phyloP scores from a whole-genome alignment of 2,113 vertebrate species.

The Lycaon pictus region DNA sequence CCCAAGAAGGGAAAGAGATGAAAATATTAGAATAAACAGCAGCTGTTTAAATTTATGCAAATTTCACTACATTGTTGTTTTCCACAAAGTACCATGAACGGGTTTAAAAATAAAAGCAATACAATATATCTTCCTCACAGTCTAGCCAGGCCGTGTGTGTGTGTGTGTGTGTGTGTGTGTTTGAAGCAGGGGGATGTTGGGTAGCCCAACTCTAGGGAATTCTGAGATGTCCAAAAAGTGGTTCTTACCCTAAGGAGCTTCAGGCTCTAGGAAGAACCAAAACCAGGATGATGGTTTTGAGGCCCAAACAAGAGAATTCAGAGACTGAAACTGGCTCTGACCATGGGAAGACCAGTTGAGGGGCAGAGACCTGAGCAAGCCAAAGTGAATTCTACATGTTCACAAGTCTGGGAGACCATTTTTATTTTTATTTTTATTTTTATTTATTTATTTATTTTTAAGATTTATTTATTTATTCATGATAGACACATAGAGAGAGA shows the following conservation, averaged over 20 bases:
- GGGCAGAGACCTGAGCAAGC: background rate
- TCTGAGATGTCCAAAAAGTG: background rate
- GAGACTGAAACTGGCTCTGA: slow-evolving; percentile 7
- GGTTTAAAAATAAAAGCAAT: background rate
- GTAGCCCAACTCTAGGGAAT: background rate
- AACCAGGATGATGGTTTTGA: background rate
- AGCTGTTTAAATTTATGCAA: background rate
- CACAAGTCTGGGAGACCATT: slow-evolving; percentile 41
- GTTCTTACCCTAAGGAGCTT: background rate
- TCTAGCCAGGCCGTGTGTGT: background rate
- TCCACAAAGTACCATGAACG: background rate
- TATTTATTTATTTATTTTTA: too few relatives aligned
- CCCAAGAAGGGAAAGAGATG: background rate
- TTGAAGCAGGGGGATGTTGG: background rate
- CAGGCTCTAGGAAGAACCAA: background rate
- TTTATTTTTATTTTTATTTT: background rate
- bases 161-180: background rate
- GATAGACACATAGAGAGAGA: too few relatives aligned
- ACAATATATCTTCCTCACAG: background rate
- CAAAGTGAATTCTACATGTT: background rate
- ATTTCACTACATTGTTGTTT: background rate
- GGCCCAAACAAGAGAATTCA: background rate
- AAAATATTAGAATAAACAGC: slow-evolving; percentile 12
- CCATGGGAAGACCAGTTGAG: background rate
- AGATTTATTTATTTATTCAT: too few relatives aligned